Evolutionary conservation across 2,888 invertebrate species (phyloP).

Genomic region (Yponomeuta evonymella): DNA sequence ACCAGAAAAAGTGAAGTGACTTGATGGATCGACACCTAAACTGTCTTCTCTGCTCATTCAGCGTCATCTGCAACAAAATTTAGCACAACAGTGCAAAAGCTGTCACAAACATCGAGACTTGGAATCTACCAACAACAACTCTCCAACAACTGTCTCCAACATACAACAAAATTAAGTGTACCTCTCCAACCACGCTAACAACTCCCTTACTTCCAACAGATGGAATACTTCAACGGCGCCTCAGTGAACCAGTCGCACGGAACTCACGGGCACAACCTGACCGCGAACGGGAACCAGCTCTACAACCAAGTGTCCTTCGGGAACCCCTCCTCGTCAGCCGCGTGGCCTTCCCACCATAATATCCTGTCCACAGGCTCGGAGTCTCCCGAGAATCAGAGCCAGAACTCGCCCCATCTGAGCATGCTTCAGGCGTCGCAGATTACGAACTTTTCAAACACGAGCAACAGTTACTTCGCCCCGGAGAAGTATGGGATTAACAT

Average conservation of each 20-base stretch:
- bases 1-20: too few relatives aligned
- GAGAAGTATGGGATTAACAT: constrained; percentile 74
- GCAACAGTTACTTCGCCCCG: constrained; percentile 69
- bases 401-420: constrained; percentile 63
- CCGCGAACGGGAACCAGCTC: constrained; percentile 64
- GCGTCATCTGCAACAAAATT: too few relatives aligned
- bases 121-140: background rate
- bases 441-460: constrained; percentile 70
- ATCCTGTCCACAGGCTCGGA: constrained; percentile 63
- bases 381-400: constrained; percentile 65
- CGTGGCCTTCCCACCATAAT: constrained; percentile 69
- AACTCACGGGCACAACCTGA: constrained; percentile 60
- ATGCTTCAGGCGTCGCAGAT: constrained; percentile 71
- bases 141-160: background rate
- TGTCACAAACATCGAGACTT: background rate
- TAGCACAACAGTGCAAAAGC: background rate
- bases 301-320: constrained; percentile 72
- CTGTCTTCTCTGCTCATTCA: too few relatives aligned
- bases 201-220: constrained; percentile 37
- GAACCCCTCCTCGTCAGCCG: constrained; percentile 65
- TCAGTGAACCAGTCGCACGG: constrained; percentile 66
- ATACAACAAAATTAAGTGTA: background rate
- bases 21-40: too few relatives aligned
- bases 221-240: constrained; percentile 72
- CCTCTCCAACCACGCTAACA: background rate